Evolutionary conservation across 2,797 vertebrate species (phyloP), one percentile per base, ranked within the genome.

Genomic region (Enteromius argenteus): DNA sequence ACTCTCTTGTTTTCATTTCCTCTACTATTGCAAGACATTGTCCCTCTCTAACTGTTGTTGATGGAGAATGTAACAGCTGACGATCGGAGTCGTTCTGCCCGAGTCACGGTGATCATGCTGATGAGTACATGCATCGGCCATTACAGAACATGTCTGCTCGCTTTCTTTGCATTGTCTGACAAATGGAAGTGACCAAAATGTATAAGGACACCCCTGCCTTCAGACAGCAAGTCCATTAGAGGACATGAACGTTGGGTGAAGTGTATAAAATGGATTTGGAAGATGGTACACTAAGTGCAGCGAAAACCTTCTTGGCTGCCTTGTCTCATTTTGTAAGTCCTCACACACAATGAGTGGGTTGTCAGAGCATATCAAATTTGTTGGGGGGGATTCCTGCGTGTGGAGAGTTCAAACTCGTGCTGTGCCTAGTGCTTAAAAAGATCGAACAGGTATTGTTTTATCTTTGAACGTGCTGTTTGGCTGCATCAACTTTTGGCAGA

Each of bases 231-330:
- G 67, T 82, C 84, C 86, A 84, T 87, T 86, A 87, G 60, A 81
- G 72, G 73, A 86, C 77, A 81, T 53, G 82, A 79, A 86, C 67
- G 35, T 53, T 74, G 69, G 80, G 75, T 74, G 78, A 85, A 88
- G 79, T 86, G 82, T 82, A 84, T 86, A 23, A 84, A 85, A 88
- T 89, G 53, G 85, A 85, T 87, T 86, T 84, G 58, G 83, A 82
- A 76, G 35, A 88, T 58, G 68, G 84, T 77, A 60, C 53, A 77
- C 84, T 86, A 80, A 87, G 88, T 80, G 82, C 79, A 76, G 74
- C 14, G 10, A 74, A 85, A 53, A 74, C 79, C 72, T 80, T 53
- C 56, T 44, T 14, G 11, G 51, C 53, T 73, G 60, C 64, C 80
- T 68, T 23, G 49, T 80, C 73, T 75, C 60, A 79, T 86, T 84